Evolutionary conservation across 2,113 vertebrate genomes (phyloP).

Genomic region (Catagonus wagneri): DNA sequence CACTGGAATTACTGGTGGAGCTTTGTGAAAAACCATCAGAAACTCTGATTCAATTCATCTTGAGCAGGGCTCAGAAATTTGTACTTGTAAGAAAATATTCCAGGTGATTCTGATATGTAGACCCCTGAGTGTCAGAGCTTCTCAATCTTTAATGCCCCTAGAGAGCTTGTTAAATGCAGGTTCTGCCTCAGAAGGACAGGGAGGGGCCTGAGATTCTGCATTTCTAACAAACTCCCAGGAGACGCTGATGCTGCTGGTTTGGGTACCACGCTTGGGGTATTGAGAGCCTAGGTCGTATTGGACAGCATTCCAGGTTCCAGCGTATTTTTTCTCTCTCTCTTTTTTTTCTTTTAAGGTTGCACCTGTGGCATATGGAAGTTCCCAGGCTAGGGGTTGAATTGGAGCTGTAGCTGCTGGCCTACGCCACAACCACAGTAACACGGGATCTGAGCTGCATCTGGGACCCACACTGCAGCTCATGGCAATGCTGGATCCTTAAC

Average conservation of each 20-base stretch:
- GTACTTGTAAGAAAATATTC: neutral
- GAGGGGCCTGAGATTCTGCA: neutral
- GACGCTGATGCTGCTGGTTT: neutral
- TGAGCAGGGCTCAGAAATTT: neutral
- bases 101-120: neutral
- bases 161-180: neutral
- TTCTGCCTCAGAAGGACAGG: neutral
- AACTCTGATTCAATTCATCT: neutral
- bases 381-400: no score
- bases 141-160: neutral
- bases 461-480: no score
- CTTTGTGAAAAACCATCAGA: neutral
- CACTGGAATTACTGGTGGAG: neutral
- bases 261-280: neutral
- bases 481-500: no score
- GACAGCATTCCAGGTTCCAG: neutral
- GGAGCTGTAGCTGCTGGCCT: no score
- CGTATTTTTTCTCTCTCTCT: no score
- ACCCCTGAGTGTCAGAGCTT: neutral
- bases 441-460: no score
- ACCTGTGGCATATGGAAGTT: no score
- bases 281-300: neutral
- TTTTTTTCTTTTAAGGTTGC: no score
- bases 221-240: neutral
- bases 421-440: no score